Percentiles rank a stretch among this genome's conserved stretches.
phyloP scores from a whole-genome alignment of 1,140 invertebrate species.

The Wasmannia auropunctata region DNA sequence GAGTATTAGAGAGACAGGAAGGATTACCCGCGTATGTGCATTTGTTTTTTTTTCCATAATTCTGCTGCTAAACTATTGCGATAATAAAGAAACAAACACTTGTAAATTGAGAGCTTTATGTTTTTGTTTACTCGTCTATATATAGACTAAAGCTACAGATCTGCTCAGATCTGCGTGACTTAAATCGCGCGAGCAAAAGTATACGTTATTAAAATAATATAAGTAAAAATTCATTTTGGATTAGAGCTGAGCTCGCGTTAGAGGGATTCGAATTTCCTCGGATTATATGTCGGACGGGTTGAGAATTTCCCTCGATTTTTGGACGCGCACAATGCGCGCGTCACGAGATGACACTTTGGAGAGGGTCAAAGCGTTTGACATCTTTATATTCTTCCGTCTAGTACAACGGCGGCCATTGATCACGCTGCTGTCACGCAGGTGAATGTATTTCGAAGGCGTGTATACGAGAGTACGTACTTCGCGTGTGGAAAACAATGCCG shows the following conservation, averaged over 20 bases:
- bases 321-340: background rate
- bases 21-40: background rate
- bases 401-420: constrained; percentile 47
- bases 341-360: background rate
- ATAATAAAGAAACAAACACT: background rate
- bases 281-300: background rate
- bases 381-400: constrained; percentile 43
- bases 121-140: background rate
- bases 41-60: background rate
- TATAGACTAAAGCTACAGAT: background rate
- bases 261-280: background rate
- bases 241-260: background rate
- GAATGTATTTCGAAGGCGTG: constrained; percentile 44
- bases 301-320: constrained; percentile 9
- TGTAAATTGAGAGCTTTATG: background rate
- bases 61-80: background rate
- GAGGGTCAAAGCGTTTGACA: constrained; percentile 6
- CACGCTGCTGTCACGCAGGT: constrained; percentile 44
- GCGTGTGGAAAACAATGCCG: constrained; percentile 41
- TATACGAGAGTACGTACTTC: constrained; percentile 29
- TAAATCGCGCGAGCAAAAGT: background rate
- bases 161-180: background rate
- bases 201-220: background rate
- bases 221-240: background rate
- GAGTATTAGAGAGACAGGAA: background rate